phyloP scores from a whole-genome alignment of 1,140 invertebrate species.

The Neodiprion fabricii region DNA sequence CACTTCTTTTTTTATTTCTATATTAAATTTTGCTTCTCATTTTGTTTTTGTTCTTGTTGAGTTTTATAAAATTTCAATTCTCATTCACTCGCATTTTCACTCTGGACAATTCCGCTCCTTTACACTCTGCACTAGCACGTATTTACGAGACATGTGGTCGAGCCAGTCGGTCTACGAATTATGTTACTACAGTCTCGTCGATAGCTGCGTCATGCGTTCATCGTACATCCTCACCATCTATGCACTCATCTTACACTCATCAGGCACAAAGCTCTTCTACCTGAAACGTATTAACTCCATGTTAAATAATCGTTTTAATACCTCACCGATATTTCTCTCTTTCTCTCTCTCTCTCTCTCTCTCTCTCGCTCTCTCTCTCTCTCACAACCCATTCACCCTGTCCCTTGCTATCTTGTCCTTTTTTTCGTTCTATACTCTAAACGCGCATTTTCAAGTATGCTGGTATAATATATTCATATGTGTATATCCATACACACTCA shows the following conservation, averaged over 20 bases:
- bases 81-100: conserved; percentile 39
- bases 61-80: conserved; percentile 49
- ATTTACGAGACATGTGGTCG: too few relatives aligned
- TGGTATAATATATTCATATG: conserved; percentile 29
- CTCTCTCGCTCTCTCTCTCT: neutral
- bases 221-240: too few relatives aligned
- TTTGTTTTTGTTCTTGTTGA: conserved; percentile 38
- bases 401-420: conserved; percentile 28
- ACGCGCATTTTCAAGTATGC: conserved; percentile 13
- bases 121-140: neutral
- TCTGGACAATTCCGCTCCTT: too few relatives aligned
- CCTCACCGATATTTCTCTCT: conserved; percentile 30
- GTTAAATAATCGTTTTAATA: too few relatives aligned
- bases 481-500: neutral
- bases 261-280: too few relatives aligned
- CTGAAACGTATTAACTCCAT: too few relatives aligned
- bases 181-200: too few relatives aligned
- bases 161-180: too few relatives aligned
- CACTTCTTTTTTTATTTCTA: conserved; percentile 18
- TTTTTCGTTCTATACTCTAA: conserved; percentile 11
- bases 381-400: conserved; percentile 31
- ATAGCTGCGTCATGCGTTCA: too few relatives aligned
- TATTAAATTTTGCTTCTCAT: conserved; percentile 15
- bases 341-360: conserved; percentile 9
- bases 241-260: too few relatives aligned